Percentiles rank a stretch among this genome's conserved stretches.
These are phyloP conservation scores for Sminthopsis crassicaudata DNA, from an alignment of 2,113 vertebrate species.

Conservation along the genomic window DNA sequence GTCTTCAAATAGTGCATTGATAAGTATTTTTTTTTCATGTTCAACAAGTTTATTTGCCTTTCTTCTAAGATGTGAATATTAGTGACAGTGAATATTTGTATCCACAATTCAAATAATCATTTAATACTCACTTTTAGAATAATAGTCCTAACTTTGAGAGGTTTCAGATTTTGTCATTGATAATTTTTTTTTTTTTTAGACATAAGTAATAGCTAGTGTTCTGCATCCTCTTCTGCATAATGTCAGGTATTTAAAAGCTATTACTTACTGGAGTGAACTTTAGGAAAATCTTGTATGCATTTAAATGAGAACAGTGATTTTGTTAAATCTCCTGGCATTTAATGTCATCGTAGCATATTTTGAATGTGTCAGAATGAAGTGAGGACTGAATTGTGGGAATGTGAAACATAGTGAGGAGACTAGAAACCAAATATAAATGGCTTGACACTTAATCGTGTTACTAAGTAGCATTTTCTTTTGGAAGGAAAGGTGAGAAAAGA, in stretches of 20 bases:
- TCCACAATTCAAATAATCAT: constrained; percentile 11
- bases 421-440: neutral
- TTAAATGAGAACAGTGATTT: constrained; percentile 21
- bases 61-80: neutral
- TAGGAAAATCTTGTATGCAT: neutral
- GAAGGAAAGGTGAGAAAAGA: neutral
- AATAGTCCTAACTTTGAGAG: neutral
- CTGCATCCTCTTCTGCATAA: neutral
- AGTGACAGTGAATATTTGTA: neutral
- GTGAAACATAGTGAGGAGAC: neutral
- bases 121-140: neutral
- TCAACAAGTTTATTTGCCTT: neutral
- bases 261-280: neutral
- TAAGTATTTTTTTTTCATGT: neutral
- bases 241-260: neutral
- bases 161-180: neutral
- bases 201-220: neutral
- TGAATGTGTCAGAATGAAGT: neutral
- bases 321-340: neutral
- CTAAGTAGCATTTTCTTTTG: neutral
- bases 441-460: neutral
- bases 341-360: neutral
- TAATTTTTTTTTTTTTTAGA: constrained; percentile 23
- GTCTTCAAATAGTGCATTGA: constrained; percentile 5
- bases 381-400: constrained; percentile 6